Percentiles rank a stretch among this genome's conserved stretches.
Conservation (phyloP, 2,797 vertebrate species). For the Otolemur crassicaudatus region DNA sequence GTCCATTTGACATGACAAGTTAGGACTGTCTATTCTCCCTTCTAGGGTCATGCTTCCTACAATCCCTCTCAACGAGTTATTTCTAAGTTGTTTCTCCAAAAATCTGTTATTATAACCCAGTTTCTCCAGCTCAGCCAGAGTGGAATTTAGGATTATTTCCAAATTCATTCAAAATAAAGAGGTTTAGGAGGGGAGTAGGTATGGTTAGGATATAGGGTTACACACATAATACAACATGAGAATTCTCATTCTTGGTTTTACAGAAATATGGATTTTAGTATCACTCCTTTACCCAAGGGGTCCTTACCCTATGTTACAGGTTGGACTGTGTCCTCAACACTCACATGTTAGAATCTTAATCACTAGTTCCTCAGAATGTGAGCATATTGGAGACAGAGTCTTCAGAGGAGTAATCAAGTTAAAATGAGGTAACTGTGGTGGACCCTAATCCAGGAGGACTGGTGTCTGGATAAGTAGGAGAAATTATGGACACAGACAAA, state of each 20-base stretch:
- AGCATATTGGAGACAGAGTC: not conserved
- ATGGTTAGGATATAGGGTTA: not conserved
- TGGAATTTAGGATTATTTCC: conserved; percentile 15
- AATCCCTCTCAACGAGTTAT: not conserved
- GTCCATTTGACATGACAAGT: not conserved
- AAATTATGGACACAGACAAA: not conserved
- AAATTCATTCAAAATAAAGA: not conserved
- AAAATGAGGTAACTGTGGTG: not conserved
- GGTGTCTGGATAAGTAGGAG: not conserved
- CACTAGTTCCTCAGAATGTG: not conserved
- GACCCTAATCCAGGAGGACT: not conserved
- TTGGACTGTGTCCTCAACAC: not conserved
- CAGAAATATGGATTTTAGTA: not conserved
- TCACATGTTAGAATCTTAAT: not conserved
- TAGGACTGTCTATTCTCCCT: not conserved
- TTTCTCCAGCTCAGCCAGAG: not conserved
- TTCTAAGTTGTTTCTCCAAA: not conserved
- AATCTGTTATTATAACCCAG: not conserved
- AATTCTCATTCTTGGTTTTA: not conserved
- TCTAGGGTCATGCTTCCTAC: not conserved
- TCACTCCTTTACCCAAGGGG: not conserved
- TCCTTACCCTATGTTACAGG: not conserved
- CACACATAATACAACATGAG: not conserved
- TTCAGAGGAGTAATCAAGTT: not conserved
- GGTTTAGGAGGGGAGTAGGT: not conserved